phyloP scores from a whole-genome alignment of 2,113 vertebrate genomes.

The Trematocara zebra region DNA sequence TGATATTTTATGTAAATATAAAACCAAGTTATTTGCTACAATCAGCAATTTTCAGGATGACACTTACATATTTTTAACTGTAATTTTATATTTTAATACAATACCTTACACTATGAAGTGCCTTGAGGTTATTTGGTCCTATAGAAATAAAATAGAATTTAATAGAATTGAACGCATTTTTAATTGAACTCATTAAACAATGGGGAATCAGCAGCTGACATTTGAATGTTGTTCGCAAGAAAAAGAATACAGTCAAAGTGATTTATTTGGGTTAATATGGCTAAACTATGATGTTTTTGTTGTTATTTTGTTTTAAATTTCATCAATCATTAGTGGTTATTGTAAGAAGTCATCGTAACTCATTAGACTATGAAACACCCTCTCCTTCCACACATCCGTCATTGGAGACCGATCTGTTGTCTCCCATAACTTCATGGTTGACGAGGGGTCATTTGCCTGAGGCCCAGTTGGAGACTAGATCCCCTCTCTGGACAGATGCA shows the following conservation, averaged over 20 bases:
- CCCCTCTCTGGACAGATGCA: constrained; percentile 64
- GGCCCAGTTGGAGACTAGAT: constrained; percentile 55
- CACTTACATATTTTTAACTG: neutral
- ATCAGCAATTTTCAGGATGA: neutral
- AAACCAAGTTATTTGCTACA: neutral
- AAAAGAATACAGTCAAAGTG: constrained; percentile 13
- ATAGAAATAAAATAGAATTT: neutral
- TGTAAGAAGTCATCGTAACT: constrained; percentile 32
- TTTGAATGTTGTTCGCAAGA: constrained; percentile 2
- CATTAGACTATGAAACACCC: constrained; percentile 28
- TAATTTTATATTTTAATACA: neutral
- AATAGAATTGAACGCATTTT: neutral
- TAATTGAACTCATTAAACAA: constrained; percentile 4
- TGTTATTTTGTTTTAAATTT: neutral
- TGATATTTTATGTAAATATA: neutral
- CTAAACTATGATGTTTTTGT: neutral
- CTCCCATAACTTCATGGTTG: constrained; percentile 74
- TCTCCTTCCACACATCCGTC: constrained; percentile 58
- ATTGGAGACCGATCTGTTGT: constrained; percentile 63
- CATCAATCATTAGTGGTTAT: constrained; percentile 20
- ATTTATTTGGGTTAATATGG: neutral
- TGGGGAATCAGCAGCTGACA: neutral
- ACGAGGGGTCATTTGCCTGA: constrained; percentile 79
- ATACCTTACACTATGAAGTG: neutral
- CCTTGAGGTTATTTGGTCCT: neutral